Evolutionary conservation across 1,140 invertebrate species (phyloP).

Genomic region (Berghia stephanieae): DNA sequence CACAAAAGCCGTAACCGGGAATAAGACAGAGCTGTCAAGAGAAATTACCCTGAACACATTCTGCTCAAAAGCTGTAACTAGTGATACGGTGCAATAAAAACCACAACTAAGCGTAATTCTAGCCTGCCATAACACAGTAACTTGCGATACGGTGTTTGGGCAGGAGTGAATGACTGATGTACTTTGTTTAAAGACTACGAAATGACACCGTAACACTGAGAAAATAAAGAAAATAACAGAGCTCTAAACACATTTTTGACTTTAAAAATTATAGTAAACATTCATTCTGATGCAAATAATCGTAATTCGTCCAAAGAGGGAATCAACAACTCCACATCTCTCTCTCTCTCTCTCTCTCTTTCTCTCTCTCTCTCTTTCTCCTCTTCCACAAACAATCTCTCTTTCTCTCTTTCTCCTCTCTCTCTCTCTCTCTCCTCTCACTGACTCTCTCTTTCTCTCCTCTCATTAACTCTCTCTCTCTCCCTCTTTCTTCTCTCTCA

Average conservation of each 20-base stretch:
- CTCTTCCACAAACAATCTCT: neutral
- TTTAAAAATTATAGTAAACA: neutral
- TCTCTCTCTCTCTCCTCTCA: no score
- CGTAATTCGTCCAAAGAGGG: neutral
- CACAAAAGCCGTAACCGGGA: no score
- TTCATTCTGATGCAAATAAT: neutral
- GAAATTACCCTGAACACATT: no score
- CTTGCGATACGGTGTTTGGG: neutral
- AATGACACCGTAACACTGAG: neutral
- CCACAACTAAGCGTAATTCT: no score
- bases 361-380: constrained; percentile 8
- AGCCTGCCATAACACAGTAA: no score
- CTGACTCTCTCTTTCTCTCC: constrained; percentile 13
- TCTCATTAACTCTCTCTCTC: no score
- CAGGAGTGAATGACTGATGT: no score
- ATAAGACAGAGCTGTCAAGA: no score
- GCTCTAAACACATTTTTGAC: neutral
- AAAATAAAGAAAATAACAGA: neutral
- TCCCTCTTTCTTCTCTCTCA: neutral
- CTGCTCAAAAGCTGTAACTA: no score
- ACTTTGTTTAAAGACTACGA: neutral
- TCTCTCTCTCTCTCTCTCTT: neutral
- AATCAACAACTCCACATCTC: neutral
- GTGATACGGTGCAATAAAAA: no score
- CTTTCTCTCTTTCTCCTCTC: neutral